A percentile compares a stretch with the other conserved stretches of the same genome.
phyloP scores from a whole-genome alignment of 2,113 vertebrate species.

The Notothenia rossii region DNA sequence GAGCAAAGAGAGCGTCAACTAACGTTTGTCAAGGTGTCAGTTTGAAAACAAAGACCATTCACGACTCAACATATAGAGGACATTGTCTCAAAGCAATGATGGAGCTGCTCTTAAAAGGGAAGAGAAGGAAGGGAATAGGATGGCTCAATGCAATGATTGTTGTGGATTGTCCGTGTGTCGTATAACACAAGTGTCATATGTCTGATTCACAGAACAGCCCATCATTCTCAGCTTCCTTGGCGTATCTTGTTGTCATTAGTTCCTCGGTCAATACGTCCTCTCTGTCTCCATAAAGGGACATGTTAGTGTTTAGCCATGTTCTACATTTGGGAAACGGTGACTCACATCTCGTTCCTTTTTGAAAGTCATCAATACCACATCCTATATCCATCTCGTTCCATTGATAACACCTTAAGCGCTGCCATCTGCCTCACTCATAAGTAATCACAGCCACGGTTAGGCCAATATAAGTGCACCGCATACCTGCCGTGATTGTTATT shows the following conservation, averaged over 20 bases:
- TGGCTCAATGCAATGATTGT: constrained; percentile 31
- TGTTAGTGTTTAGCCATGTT: constrained; percentile 28
- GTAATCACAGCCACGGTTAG: constrained; percentile 77
- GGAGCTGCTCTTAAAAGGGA: constrained; percentile 27
- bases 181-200: constrained; percentile 19
- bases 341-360: constrained; percentile 47
- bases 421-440: constrained; percentile 67
- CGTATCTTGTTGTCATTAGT: constrained; percentile 19
- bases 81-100: constrained; percentile 52
- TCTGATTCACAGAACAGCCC: background rate
- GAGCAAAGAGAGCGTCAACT: constrained; percentile 26
- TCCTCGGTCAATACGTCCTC: constrained; percentile 25
- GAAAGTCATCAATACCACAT: constrained; percentile 77
- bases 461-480: constrained; percentile 29
- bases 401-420: constrained; percentile 75
- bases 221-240: background rate
- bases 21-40: constrained; percentile 58
- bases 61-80: constrained; percentile 25
- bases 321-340: constrained; percentile 35
- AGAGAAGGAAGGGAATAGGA: constrained; percentile 10
- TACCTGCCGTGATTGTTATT: constrained; percentile 60
- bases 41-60: constrained; percentile 25
- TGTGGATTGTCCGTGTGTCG: constrained; percentile 37
- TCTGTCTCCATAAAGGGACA: constrained; percentile 30
- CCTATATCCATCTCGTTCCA: constrained; percentile 61